Conservation (phyloP, 2,797 vertebrate species). For the Propithecus deckenii region DNA sequence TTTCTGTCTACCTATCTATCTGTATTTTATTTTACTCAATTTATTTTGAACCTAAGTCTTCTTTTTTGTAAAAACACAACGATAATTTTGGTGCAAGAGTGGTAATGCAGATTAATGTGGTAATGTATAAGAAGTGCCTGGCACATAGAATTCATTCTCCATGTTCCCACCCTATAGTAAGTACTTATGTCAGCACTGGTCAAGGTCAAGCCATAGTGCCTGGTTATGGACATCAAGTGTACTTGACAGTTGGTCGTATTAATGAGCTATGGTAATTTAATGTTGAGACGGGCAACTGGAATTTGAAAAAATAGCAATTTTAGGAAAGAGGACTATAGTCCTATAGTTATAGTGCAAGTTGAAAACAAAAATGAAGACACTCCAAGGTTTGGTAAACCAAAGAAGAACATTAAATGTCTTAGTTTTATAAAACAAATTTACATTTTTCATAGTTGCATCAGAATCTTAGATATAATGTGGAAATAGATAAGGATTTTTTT, state of each 20-base stretch:
- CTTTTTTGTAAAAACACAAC: neutral
- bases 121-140: neutral
- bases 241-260: neutral
- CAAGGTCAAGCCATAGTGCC: neutral
- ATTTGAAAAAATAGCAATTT: neutral
- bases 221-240: neutral
- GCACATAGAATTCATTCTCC: neutral
- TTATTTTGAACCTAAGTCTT: neutral
- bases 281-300: neutral
- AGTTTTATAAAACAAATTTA: neutral
- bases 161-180: neutral
- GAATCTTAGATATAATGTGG: neutral
- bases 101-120: neutral
- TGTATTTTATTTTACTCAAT: neutral
- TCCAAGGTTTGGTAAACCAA: neutral
- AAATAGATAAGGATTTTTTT: neutral
- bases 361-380: neutral
- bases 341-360: neutral
- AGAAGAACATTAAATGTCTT: neutral
- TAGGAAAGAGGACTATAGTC: neutral
- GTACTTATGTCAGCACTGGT: neutral
- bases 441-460: neutral
- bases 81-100: neutral
- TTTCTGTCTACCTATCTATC: neutral
- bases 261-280: neutral